A percentile compares a stretch with the other conserved stretches of the same genome.
Evolutionary conservation across 2,797 vertebrate genomes (phyloP).

Genomic region (Knipowitschia caucasica): DNA sequence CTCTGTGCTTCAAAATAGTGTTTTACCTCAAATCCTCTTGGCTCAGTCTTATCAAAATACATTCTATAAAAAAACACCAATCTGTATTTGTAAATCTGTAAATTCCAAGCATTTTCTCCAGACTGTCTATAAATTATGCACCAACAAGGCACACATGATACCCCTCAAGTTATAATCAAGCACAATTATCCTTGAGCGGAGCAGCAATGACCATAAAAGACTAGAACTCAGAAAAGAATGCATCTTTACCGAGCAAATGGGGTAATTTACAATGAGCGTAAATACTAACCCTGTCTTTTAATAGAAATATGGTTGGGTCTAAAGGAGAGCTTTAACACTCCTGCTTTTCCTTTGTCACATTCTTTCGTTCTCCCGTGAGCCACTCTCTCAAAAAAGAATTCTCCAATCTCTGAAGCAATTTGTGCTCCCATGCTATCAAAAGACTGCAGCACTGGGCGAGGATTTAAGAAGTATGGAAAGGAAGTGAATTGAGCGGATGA

Average conservation of each 20-base stretch:
- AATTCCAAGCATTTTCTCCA: not conserved
- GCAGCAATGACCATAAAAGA: slow-evolving; percentile 37
- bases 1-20: not conserved
- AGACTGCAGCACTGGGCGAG: slow-evolving; percentile 30
- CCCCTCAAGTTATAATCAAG: slow-evolving; percentile 14
- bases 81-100: not conserved
- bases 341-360: slow-evolving; percentile 48
- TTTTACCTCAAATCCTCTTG: not conserved
- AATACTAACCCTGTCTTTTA: slow-evolving; percentile 20
- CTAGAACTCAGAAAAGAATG: slow-evolving; percentile 28
- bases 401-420: slow-evolving; percentile 49
- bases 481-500: slow-evolving; percentile 20
- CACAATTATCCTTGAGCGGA: slow-evolving; percentile 25
- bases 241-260: slow-evolving; percentile 38
- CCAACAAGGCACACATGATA: not conserved
- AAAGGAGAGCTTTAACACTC: slow-evolving; percentile 29
- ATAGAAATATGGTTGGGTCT: slow-evolving; percentile 21
- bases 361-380: slow-evolving; percentile 48
- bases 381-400: slow-evolving; percentile 48
- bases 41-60: not conserved
- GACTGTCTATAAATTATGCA: slow-evolving; percentile 3
- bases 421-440: slow-evolving; percentile 33
- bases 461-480: slow-evolving; percentile 41
- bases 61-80: not conserved
- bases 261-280: slow-evolving; percentile 43